Conservation (phyloP, 2,888 invertebrate species). For the Uloborus plumipes region DNA sequence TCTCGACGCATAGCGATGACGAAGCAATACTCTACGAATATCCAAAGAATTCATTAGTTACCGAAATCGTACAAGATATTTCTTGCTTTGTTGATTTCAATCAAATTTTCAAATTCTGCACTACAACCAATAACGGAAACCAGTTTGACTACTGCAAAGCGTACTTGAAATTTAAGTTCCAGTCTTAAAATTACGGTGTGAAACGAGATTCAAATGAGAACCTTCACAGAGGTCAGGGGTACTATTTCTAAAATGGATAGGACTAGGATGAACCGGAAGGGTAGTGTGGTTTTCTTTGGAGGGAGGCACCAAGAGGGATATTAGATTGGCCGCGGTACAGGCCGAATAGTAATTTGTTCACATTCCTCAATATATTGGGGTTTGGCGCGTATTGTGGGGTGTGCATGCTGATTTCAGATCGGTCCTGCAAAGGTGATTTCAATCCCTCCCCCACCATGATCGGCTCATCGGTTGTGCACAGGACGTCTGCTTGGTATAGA, state of each 20-base stretch:
- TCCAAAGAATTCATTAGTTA: slow-evolving; percentile 41
- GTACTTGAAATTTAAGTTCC: slow-evolving; percentile 13
- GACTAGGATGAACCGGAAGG: too few relatives aligned
- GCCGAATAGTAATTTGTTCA: too few relatives aligned
- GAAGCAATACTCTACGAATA: slow-evolving; percentile 6
- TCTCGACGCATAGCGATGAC: slow-evolving; percentile 9
- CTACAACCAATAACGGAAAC: background rate
- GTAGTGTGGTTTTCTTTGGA: too few relatives aligned
- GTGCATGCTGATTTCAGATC: too few relatives aligned
- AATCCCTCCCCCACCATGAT: too few relatives aligned
- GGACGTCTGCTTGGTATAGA: too few relatives aligned
- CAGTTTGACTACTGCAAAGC: slow-evolving; percentile 8
- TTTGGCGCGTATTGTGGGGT: too few relatives aligned
- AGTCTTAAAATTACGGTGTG: slow-evolving; percentile 16
- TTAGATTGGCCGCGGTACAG: too few relatives aligned
- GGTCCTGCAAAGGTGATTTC: too few relatives aligned
- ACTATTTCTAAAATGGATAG: too few relatives aligned
- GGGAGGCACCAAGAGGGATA: too few relatives aligned
- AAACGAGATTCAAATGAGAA: background rate
- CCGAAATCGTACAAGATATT: slow-evolving; percentile 13
- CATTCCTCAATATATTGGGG: background rate
- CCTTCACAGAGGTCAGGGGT: background rate
- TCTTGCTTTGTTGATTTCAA: slow-evolving; percentile 15
- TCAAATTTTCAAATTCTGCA: slow-evolving; percentile 15
- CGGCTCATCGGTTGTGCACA: too few relatives aligned